Evolutionary conservation across 2,797 vertebrate genomes (phyloP).

Genomic region (Phalloptychus januarius): DNA sequence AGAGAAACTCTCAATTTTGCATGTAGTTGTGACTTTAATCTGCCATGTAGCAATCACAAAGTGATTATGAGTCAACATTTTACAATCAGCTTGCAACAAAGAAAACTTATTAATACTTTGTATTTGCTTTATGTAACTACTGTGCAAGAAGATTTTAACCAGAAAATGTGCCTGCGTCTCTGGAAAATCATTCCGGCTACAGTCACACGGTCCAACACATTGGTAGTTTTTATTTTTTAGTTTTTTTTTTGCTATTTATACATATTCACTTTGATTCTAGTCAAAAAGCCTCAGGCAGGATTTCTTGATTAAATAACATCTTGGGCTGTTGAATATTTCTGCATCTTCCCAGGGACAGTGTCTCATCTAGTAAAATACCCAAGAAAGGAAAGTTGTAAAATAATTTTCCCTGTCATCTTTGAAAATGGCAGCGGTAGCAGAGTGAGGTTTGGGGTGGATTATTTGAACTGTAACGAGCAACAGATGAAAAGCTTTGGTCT

Average conservation of each 20-base stretch:
- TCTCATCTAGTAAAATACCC: conserved; percentile 18
- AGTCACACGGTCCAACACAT: conserved; percentile 10
- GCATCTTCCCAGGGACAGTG: not conserved
- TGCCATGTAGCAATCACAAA: conserved; percentile 5
- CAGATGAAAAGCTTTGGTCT: conserved; percentile 43
- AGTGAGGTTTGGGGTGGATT: conserved; percentile 28
- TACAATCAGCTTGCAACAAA: conserved; percentile 11
- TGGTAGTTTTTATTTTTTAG: conserved; percentile 3
- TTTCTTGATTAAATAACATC: conserved; percentile 38
- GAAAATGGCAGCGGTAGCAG: not conserved
- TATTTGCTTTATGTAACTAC: conserved; percentile 12
- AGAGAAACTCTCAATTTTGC: conserved; percentile 3
- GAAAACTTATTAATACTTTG: conserved; percentile 13
- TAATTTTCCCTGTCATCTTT: not conserved
- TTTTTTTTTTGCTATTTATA: conserved; percentile 7
- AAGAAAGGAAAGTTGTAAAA: not conserved
- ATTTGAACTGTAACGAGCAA: conserved; percentile 33
- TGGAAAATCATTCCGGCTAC: conserved; percentile 17
- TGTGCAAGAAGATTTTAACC: conserved; percentile 25
- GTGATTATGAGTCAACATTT: conserved; percentile 10
- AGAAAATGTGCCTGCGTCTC: conserved; percentile 28
- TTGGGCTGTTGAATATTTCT: conserved; percentile 4
- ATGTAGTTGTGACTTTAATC: conserved; percentile 22
- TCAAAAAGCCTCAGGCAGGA: conserved; percentile 19
- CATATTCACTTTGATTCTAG: conserved; percentile 25